These are phyloP conservation scores for Gastrophryne carolinensis DNA, from an alignment of 2,797 vertebrate species.

Conservation along the genomic window DNA sequence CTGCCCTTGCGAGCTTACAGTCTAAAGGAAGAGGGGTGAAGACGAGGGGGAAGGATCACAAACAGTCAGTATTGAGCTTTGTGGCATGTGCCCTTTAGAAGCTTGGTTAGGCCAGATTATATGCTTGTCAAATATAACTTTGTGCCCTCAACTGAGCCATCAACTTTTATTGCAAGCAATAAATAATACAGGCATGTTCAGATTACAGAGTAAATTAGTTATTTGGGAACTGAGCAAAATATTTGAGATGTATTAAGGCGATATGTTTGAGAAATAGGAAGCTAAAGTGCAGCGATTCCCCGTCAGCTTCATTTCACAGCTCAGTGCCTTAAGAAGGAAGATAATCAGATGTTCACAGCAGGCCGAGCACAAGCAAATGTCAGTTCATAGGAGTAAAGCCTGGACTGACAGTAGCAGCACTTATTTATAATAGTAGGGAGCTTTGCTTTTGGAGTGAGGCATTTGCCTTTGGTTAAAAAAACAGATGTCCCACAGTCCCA, in stretches of 20 bases:
- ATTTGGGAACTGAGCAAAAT: neutral
- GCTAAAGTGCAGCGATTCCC: constrained; percentile 4
- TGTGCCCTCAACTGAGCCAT: neutral
- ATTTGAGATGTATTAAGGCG: neutral
- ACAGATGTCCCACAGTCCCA: no score
- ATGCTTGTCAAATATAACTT: no score
- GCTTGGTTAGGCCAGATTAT: no score
- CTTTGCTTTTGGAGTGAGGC: neutral
- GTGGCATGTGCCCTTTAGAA: no score
- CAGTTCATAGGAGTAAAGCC: neutral
- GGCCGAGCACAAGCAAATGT: constrained; percentile 18
- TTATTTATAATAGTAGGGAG: constrained; percentile 19
- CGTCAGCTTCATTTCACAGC: constrained; percentile 26
- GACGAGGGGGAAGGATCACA: no score
- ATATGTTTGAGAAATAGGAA: neutral
- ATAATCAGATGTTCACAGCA: constrained; percentile 35
- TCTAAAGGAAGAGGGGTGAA: no score
- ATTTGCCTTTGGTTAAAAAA: no score
- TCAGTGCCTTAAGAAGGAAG: constrained; percentile 5
- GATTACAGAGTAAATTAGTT: neutral
- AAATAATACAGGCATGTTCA: neutral
- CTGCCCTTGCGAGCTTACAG: no score
- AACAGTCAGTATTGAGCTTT: no score
- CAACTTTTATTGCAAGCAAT: neutral
- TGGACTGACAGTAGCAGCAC: constrained; percentile 2